Conservation (phyloP, 2,888 invertebrate genomes). For the Danaus chrysippus region DNA sequence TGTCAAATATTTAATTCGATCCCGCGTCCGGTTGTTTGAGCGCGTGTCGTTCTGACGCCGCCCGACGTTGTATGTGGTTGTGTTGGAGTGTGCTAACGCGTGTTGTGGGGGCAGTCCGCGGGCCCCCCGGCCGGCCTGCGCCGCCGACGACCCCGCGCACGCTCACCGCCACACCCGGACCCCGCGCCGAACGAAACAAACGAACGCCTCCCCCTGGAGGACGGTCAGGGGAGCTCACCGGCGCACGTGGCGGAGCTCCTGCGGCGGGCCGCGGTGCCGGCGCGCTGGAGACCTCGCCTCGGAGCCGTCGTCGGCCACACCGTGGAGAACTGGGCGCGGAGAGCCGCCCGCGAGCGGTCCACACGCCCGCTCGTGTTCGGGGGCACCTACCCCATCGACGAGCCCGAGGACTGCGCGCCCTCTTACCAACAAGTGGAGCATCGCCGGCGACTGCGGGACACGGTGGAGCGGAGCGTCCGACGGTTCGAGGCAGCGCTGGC, state of each 20-base stretch:
- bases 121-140: conserved; percentile 22
- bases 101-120: conserved; percentile 36
- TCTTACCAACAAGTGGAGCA: conserved; percentile 26
- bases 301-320: conserved; percentile 77
- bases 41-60: background rate
- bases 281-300: conserved; percentile 50
- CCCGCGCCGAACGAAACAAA: conserved; percentile 6
- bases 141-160: conserved; percentile 27
- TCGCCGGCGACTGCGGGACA: conserved; percentile 47
- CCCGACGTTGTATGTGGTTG: conserved; percentile 29
- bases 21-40: background rate
- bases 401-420: conserved; percentile 62
- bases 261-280: conserved; percentile 33
- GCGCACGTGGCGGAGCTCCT: conserved; percentile 24
- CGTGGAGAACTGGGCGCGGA: conserved; percentile 81
- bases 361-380: conserved; percentile 88
- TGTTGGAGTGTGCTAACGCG: conserved; percentile 38
- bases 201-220: background rate
- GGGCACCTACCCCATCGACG: conserved; percentile 92
- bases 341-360: conserved; percentile 61
- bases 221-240: conserved; percentile 23
- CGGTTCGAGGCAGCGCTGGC: conserved; percentile 61
- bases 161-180: conserved; percentile 23
- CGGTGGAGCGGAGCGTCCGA: conserved; percentile 73
- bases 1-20: background rate